Conservation (phyloP, 2,888 invertebrate species). For the Protophormia terraenovae region DNA sequence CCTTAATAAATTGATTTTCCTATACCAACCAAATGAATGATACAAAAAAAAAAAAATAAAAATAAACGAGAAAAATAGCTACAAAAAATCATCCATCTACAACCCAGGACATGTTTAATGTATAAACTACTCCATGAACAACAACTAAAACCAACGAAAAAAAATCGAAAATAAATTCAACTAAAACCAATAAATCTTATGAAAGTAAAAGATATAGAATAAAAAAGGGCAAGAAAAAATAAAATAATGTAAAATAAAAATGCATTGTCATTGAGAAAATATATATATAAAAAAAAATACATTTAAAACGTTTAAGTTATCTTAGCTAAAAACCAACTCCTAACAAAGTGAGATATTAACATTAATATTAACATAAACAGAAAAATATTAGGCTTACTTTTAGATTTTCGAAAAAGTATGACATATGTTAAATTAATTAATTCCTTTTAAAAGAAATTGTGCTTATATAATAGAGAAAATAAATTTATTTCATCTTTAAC, state of each 20-base stretch:
- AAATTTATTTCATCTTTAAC: too few species aligned
- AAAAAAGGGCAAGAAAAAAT: not conserved
- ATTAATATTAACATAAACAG: too few species aligned
- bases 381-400: too few species aligned
- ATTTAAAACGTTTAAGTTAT: too few species aligned
- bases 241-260: slow-evolving; percentile 7
- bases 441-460: too few species aligned
- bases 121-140: not conserved
- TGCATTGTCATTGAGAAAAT: slow-evolving; percentile 44
- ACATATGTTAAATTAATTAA: too few species aligned
- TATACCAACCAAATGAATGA: not conserved
- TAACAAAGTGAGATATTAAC: too few species aligned
- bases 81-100: slow-evolving; percentile 26
- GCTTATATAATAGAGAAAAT: too few species aligned
- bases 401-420: too few species aligned
- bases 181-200: slow-evolving; percentile 53
- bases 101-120: slow-evolving; percentile 22
- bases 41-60: not conserved
- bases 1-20: slow-evolving; percentile 63
- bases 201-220: not conserved
- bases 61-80: not conserved
- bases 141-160: not conserved
- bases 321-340: too few species aligned
- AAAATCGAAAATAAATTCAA: not conserved
- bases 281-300: too few species aligned